These are phyloP conservation scores for Muscicapa striata DNA, from an alignment of 2,797 vertebrate genomes.

Conservation along the genomic window DNA sequence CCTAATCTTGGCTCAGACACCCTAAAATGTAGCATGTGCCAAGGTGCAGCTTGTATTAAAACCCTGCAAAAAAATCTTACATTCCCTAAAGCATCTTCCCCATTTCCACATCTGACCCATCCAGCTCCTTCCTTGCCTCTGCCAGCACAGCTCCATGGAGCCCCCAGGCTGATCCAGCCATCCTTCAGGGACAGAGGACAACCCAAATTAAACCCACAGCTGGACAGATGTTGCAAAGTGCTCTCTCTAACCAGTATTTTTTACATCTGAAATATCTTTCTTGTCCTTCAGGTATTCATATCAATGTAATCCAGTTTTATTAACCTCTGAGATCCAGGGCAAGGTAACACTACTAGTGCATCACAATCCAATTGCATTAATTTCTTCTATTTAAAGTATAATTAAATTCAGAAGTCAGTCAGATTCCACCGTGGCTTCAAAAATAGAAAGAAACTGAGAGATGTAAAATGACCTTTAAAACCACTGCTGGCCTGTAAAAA, in stretches of 20 bases:
- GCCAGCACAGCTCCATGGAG: neutral
- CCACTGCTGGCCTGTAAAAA: slow-evolving; percentile 51
- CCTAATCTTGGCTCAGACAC: neutral
- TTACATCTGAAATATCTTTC: neutral
- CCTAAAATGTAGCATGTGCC: rapidly evolving
- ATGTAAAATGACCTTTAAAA: slow-evolving; percentile 68
- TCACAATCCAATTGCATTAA: neutral
- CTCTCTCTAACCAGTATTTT: neutral
- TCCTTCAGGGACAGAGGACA: neutral
- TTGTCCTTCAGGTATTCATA: neutral
- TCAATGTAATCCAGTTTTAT: neutral
- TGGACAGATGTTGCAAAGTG: neutral
- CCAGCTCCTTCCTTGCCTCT: neutral
- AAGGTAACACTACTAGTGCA: neutral
- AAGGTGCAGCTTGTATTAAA: neutral
- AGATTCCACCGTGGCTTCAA: slow-evolving; percentile 33
- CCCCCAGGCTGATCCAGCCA: neutral
- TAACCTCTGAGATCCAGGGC: neutral
- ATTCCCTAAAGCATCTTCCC: neutral
- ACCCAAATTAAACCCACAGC: neutral
- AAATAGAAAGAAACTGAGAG: slow-evolving; percentile 68
- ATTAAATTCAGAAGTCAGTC: slow-evolving; percentile 55
- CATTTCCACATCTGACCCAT: neutral
- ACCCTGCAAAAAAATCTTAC: neutral
- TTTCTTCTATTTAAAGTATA: slow-evolving; percentile 15